Evolutionary conservation across 1,140 invertebrate species (phyloP).

Genomic region (Drosophila parvula): DNA sequence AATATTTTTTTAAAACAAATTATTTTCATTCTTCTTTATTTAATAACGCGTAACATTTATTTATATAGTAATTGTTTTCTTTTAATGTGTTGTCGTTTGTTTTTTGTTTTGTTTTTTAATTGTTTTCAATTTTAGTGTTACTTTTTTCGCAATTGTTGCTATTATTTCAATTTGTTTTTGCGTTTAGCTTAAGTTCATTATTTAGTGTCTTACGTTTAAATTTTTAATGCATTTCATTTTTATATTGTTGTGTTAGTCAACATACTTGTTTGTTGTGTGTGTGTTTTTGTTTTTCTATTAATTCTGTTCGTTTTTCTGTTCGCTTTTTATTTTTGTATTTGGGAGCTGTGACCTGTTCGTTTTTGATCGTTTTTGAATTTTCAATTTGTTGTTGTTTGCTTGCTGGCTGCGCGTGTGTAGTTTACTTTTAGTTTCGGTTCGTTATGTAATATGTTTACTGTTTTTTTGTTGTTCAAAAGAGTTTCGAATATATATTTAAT

Average conservation of each 20-base stretch:
- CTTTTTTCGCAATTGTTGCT: slow-evolving; percentile 60
- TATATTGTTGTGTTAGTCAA: slow-evolving; percentile 50
- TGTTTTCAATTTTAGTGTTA: slow-evolving; percentile 53
- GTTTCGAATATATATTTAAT: slow-evolving; percentile 64
- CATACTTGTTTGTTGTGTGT: slow-evolving; percentile 27
- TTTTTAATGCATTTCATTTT: slow-evolving; percentile 46
- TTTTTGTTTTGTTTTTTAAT: slow-evolving; percentile 49
- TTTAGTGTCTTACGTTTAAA: slow-evolving; percentile 46
- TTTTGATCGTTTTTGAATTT: slow-evolving; percentile 50
- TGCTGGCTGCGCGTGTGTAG: slow-evolving; percentile 48
- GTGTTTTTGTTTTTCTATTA: slow-evolving; percentile 46
- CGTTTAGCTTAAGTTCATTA: slow-evolving; percentile 54
- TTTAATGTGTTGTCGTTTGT: slow-evolving; percentile 62
- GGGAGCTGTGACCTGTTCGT: slow-evolving; percentile 24
- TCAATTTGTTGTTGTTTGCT: slow-evolving; percentile 37
- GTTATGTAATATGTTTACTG: slow-evolving; percentile 59
- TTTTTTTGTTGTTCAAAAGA: slow-evolving; percentile 54
- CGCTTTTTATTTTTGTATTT: not conserved
- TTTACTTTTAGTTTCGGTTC: slow-evolving; percentile 35
- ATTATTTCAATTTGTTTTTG: slow-evolving; percentile 58
- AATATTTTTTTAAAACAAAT: slow-evolving; percentile 83
- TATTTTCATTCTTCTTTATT: slow-evolving; percentile 83
- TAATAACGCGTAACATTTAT: slow-evolving; percentile 85
- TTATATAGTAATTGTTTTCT: slow-evolving; percentile 84
- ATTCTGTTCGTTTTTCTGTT: slow-evolving; percentile 39